Percentiles rank a stretch among this genome's conserved stretches.
Evolutionary conservation across 2,113 vertebrate genomes (phyloP).

Genomic region (Cyphomyrus discorhynchus): DNA sequence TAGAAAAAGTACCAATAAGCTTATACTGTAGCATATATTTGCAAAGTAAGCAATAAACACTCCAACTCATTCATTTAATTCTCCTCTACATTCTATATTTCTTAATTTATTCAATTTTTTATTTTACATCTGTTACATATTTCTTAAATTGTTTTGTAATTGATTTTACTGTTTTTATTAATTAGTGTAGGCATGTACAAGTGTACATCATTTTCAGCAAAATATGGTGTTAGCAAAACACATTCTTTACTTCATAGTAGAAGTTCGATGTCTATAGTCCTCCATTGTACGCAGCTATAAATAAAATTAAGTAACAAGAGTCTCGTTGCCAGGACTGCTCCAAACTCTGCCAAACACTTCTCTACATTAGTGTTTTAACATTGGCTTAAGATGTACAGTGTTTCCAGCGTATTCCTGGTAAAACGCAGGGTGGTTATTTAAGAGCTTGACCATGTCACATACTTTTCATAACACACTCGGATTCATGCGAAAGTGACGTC

Average conservation of each 20-base stretch:
- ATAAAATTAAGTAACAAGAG: background rate
- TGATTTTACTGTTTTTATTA: background rate
- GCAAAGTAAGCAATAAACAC: background rate
- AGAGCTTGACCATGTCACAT: background rate
- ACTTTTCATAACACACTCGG: background rate
- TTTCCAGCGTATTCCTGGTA: background rate
- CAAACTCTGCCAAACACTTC: background rate
- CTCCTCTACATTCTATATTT: background rate
- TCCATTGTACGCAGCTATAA: background rate
- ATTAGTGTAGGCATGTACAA: background rate
- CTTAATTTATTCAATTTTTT: background rate
- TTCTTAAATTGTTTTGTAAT: background rate
- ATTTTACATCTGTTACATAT: background rate
- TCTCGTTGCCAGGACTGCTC: background rate
- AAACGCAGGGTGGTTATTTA: background rate
- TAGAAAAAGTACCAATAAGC: background rate
- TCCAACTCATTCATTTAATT: background rate
- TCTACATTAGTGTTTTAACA: background rate
- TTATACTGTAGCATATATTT: background rate
- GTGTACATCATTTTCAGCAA: background rate
- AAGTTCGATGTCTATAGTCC: background rate
- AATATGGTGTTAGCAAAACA: background rate
- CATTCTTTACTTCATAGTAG: background rate
- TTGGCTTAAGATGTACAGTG: background rate
- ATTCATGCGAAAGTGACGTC: background rate